Percentiles rank a stretch among this genome's conserved stretches.
These are phyloP conservation scores for Diaperis boleti DNA, from an alignment of 2,888 invertebrate genomes.

Conservation along the genomic window DNA sequence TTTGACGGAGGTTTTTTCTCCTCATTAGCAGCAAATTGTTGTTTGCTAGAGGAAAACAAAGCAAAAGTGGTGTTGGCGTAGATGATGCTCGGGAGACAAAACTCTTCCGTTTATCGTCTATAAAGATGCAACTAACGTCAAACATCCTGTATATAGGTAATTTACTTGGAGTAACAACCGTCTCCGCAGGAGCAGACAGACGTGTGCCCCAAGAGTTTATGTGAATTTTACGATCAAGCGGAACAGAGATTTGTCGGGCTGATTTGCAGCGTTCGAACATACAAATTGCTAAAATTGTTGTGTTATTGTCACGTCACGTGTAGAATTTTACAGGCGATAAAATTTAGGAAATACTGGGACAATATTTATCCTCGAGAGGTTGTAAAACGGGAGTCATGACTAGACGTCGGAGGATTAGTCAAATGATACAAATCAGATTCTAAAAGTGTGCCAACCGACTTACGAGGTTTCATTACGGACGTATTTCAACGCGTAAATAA, in stretches of 20 bases:
- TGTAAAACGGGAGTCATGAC: not conserved
- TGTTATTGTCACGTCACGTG: not conserved
- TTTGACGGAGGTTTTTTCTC: conserved; percentile 19
- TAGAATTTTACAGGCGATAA: not conserved
- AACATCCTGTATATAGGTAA: too few relatives aligned
- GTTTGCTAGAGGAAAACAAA: not conserved
- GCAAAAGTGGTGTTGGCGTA: too few relatives aligned
- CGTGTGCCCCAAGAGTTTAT: too few relatives aligned
- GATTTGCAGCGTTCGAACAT: not conserved
- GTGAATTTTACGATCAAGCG: not conserved
- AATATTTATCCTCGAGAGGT: not conserved
- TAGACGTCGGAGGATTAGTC: too few relatives aligned
- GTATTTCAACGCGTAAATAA: not conserved
- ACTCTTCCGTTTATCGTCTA: too few relatives aligned
- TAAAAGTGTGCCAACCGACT: not conserved
- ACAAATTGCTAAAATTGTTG: not conserved
- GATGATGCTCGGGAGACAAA: too few relatives aligned
- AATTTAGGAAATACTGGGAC: not conserved
- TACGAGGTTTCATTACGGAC: not conserved
- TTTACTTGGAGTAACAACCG: too few relatives aligned
- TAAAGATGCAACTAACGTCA: too few relatives aligned
- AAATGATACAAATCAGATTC: not conserved
- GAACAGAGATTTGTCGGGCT: not conserved
- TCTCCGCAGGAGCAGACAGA: too few relatives aligned
- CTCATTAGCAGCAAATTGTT: conserved; percentile 2